These are phyloP conservation scores for Stercorarius parasiticus DNA, from an alignment of 2,113 vertebrate genomes.

Conservation along the genomic window DNA sequence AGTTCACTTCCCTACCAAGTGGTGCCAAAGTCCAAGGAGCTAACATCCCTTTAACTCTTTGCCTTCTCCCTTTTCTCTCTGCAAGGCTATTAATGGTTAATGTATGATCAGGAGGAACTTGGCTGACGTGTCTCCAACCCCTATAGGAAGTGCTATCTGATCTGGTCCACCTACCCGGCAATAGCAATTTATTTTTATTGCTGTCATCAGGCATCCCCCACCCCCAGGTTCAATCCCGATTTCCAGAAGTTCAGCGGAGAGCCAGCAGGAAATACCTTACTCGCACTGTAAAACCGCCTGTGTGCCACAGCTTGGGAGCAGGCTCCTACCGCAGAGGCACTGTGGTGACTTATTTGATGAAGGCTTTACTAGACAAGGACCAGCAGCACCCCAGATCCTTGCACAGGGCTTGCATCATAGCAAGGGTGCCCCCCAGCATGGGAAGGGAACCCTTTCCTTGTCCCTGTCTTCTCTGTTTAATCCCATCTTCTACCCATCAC, in stretches of 20 bases:
- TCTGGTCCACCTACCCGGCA: not conserved
- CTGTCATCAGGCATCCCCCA: not conserved
- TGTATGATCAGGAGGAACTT: not conserved
- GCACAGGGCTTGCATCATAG: not conserved
- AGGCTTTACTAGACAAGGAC: not conserved
- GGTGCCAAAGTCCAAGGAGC: conserved; percentile 22
- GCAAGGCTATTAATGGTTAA: not conserved
- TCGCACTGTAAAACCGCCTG: not conserved
- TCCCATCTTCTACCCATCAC: not conserved
- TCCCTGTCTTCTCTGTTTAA: not conserved
- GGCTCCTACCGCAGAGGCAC: not conserved
- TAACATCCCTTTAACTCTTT: conserved; percentile 33
- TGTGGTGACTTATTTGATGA: rapidly evolving
- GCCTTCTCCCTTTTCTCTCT: not conserved
- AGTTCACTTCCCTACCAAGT: not conserved
- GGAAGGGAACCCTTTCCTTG: not conserved
- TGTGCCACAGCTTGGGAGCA: not conserved
- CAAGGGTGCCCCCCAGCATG: rapidly evolving
- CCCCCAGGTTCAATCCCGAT: not conserved
- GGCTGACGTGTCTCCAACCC: not conserved
- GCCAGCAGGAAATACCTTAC: conserved; percentile 8
- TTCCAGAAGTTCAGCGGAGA: not conserved
- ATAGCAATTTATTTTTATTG: conserved; percentile 22
- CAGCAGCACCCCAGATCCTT: not conserved
- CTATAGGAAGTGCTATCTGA: not conserved